A percentile compares a stretch with the other conserved stretches of the same genome.
phyloP scores from a whole-genome alignment of 2,888 invertebrate genomes.

The Pseudococcus viburni region DNA sequence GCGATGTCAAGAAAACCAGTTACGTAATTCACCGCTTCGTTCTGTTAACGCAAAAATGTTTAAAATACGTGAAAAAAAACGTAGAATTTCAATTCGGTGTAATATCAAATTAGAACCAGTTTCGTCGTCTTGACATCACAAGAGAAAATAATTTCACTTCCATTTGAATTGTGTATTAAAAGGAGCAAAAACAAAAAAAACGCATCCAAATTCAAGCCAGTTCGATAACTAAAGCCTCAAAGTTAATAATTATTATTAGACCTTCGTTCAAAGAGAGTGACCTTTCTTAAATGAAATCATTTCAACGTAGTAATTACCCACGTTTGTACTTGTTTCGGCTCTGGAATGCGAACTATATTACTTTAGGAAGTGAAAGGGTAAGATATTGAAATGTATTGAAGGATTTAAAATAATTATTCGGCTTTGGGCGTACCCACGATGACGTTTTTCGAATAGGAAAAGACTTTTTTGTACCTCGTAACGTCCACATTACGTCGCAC shows the following conservation, averaged over 20 bases:
- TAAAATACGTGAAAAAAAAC: conserved; percentile 47
- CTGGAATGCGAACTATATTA: conserved; percentile 46
- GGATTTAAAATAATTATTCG: conserved; percentile 59
- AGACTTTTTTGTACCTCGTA: background rate
- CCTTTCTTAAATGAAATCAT: conserved; percentile 62
- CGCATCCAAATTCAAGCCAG: background rate
- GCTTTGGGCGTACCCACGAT: conserved; percentile 38
- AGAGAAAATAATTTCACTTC: conserved; percentile 16
- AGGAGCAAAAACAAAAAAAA: background rate
- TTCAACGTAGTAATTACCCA: conserved; percentile 41
- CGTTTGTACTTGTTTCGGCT: conserved; percentile 30
- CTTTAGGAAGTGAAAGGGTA: conserved; percentile 60
- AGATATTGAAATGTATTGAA: conserved; percentile 50
- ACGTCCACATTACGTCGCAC: conserved; percentile 19
- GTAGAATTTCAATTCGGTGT: background rate
- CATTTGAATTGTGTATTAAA: background rate
- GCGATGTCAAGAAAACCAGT: conserved; percentile 33
- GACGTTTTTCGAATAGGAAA: conserved; percentile 47
- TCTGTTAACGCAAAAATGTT: conserved; percentile 37
- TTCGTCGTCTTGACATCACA: conserved; percentile 16
- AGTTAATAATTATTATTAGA: conserved; percentile 45
- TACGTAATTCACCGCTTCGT: background rate
- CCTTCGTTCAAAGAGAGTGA: conserved; percentile 56
- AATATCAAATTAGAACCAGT: conserved; percentile 52
- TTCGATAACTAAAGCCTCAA: background rate